Conservation (phyloP, 2,797 vertebrate genomes). For the Esox lucius region DNA sequence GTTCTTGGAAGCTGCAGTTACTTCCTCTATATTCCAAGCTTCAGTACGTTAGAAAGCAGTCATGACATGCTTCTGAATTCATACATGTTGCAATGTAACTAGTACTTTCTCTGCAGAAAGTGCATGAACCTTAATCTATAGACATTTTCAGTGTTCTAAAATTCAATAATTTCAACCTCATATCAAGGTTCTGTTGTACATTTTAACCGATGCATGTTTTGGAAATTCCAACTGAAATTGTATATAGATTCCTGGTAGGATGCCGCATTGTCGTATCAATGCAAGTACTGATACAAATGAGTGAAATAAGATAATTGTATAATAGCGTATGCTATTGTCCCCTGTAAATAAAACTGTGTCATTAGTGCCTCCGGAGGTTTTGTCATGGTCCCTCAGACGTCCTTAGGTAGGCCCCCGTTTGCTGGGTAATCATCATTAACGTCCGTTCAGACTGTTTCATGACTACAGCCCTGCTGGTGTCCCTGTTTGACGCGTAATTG, state of each 20-base stretch:
- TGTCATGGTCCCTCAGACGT: no score
- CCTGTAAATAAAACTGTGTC: background rate
- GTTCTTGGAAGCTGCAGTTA: constrained; percentile 15
- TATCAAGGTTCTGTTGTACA: background rate
- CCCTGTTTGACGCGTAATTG: background rate
- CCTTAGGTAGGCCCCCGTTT: no score
- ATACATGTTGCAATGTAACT: constrained; percentile 22
- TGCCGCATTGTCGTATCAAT: background rate
- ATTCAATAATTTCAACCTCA: constrained; percentile 1
- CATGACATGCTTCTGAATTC: constrained; percentile 21
- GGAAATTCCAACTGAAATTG: background rate
- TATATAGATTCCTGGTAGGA: background rate
- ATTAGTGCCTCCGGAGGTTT: background rate
- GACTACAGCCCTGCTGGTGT: background rate
- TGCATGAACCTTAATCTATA: background rate
- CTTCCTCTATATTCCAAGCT: constrained; percentile 21
- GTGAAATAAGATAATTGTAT: background rate
- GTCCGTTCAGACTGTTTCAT: background rate
- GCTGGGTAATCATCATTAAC: background rate
- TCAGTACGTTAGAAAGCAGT: constrained; percentile 12
- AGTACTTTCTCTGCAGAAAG: constrained; percentile 25
- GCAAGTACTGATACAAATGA: constrained; percentile 17
- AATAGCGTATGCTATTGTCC: constrained; percentile 2
- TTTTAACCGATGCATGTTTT: background rate
- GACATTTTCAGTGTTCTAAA: constrained; percentile 31